A percentile compares a stretch with the other conserved stretches of the same genome.
These are phyloP conservation scores for Monochamus alternatus DNA, from an alignment of 2,888 invertebrate genomes.

Conservation along the genomic window DNA sequence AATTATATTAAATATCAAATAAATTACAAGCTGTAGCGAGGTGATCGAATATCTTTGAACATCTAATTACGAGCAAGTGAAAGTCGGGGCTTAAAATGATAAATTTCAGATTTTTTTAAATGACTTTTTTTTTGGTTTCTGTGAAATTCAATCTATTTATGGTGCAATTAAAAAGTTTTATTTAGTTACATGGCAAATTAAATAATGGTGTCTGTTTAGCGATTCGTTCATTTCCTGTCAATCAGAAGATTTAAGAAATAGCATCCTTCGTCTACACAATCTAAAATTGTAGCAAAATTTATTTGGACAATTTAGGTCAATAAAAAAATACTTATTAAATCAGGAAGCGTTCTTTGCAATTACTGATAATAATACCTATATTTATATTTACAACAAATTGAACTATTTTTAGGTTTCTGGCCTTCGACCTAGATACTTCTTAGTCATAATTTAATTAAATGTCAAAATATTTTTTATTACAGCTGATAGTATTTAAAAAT, in stretches of 20 bases:
- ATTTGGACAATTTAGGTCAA: too few species aligned
- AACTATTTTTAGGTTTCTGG: too few species aligned
- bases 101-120: conserved; percentile 7
- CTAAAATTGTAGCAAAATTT: too few species aligned
- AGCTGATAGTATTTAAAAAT: too few species aligned
- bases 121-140: not conserved
- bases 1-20: conserved; percentile 49
- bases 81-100: conserved; percentile 34
- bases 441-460: not conserved
- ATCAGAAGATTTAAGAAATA: too few species aligned
- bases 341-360: too few species aligned
- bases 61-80: conserved; percentile 38
- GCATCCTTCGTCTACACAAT: too few species aligned
- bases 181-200: not conserved
- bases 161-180: not conserved
- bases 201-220: not conserved
- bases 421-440: too few species aligned
- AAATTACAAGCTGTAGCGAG: conserved; percentile 43
- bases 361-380: too few species aligned
- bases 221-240: not conserved
- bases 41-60: conserved; percentile 32
- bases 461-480: too few species aligned
- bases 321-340: too few species aligned
- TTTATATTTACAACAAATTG: too few species aligned
- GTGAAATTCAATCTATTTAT: not conserved